Conservation (phyloP, 2,113 vertebrate genomes). For the Cariama cristata region DNA sequence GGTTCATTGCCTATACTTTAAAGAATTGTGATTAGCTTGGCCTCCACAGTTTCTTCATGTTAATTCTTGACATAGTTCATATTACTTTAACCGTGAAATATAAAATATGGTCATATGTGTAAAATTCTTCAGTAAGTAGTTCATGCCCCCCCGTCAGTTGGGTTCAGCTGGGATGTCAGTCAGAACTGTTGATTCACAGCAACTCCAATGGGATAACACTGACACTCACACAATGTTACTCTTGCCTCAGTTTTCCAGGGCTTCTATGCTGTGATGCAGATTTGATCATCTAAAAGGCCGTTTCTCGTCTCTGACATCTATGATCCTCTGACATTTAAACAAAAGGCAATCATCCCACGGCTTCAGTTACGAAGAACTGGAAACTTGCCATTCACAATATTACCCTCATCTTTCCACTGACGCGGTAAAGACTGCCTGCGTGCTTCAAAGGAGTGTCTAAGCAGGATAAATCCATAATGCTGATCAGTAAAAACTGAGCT, state of each 20-base stretch:
- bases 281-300: background rate
- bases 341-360: constrained; percentile 50
- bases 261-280: background rate
- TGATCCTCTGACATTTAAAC: constrained; percentile 67
- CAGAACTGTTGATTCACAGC: background rate
- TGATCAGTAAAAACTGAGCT: background rate
- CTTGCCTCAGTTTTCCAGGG: accelerated
- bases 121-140: background rate
- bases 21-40: background rate
- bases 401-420: constrained; percentile 43
- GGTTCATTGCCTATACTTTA: background rate
- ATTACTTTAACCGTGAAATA: background rate
- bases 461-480: background rate
- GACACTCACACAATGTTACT: background rate
- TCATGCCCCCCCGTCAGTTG: background rate
- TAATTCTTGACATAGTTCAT: background rate
- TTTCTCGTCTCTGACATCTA: constrained; percentile 6
- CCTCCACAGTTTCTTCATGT: background rate
- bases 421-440: background rate
- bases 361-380: constrained; percentile 10
- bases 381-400: constrained; percentile 35
- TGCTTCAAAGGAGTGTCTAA: background rate
- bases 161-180: background rate
- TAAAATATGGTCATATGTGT: background rate
- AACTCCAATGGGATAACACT: accelerated